Percentiles rank a stretch among this genome's conserved stretches.
Conservation (phyloP, 2,888 invertebrate genomes). For the Amphipoea oculea region DNA sequence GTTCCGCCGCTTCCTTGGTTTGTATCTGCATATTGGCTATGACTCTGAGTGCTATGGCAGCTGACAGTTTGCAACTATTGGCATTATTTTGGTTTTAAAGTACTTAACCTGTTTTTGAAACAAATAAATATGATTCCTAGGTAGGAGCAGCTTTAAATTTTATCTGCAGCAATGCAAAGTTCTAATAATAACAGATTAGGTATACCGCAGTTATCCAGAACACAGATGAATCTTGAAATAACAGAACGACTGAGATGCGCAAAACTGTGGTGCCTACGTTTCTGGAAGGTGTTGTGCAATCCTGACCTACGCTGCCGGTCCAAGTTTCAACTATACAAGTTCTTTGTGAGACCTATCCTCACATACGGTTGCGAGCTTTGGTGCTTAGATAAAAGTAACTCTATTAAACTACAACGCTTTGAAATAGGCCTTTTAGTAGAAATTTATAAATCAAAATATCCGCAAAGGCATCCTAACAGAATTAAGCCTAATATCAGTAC, state of each 20-base stretch:
- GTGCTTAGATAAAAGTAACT: constrained; percentile 66
- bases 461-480: constrained; percentile 71
- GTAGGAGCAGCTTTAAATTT: not conserved
- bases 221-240: constrained; percentile 71
- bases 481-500: constrained; percentile 64
- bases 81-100: not conserved
- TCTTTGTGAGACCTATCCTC: constrained; percentile 78
- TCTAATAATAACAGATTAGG: constrained; percentile 57
- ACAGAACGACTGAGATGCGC: constrained; percentile 76
- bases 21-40: constrained; percentile 10
- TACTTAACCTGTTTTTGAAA: not conserved
- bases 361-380: constrained; percentile 82
- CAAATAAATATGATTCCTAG: constrained; percentile 32
- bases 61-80: constrained; percentile 9
- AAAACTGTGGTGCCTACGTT: constrained; percentile 74
- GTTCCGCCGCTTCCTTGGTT: not conserved
- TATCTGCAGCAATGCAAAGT: constrained; percentile 58
- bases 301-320: constrained; percentile 67
- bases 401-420: constrained; percentile 71
- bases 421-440: constrained; percentile 73
- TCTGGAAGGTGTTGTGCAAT: constrained; percentile 69
- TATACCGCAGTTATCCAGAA: constrained; percentile 66
- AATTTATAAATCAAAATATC: constrained; percentile 78
- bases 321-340: constrained; percentile 76
- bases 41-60: constrained; percentile 12